These are phyloP conservation scores for Drymonia ruficornis DNA, from an alignment of 2,888 invertebrate genomes.

Conservation along the genomic window DNA sequence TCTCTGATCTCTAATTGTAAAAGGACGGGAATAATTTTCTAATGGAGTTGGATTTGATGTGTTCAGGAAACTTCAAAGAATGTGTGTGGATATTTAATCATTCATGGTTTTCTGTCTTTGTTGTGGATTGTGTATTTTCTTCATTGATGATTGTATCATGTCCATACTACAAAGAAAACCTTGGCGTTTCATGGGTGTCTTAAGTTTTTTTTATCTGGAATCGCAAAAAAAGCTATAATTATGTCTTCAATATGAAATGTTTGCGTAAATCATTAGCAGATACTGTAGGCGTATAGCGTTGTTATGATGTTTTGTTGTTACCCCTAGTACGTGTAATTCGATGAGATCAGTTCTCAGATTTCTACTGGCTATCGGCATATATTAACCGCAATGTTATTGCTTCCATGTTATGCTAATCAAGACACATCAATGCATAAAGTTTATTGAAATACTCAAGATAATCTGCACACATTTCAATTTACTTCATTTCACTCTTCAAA, in stretches of 20 bases:
- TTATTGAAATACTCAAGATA: background rate
- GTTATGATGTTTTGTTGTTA: background rate
- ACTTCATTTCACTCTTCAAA: background rate
- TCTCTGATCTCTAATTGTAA: slow-evolving; percentile 20
- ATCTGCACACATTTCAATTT: background rate
- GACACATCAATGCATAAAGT: slow-evolving; percentile 11
- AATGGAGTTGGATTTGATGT: slow-evolving; percentile 51
- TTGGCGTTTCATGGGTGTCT: slow-evolving; percentile 27
- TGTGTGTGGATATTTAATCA: slow-evolving; percentile 60
- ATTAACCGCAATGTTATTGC: slow-evolving; percentile 28
- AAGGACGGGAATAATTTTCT: no score
- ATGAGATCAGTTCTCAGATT: slow-evolving; percentile 34
- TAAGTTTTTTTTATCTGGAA: slow-evolving; percentile 30
- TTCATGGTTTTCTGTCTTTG: slow-evolving; percentile 62
- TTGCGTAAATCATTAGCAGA: slow-evolving; percentile 31
- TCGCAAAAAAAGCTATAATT: slow-evolving; percentile 19
- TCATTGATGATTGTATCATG: slow-evolving; percentile 32
- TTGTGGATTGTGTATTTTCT: slow-evolving; percentile 47
- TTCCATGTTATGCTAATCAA: slow-evolving; percentile 23
- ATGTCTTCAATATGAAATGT: slow-evolving; percentile 20
- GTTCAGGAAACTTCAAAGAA: slow-evolving; percentile 43
- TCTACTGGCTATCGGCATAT: slow-evolving; percentile 19
- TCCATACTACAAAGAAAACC: slow-evolving; percentile 20
- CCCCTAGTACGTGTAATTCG: slow-evolving; percentile 13
- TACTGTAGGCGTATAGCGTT: background rate